phyloP scores from a whole-genome alignment of 2,888 invertebrate species.

The Drosophila austrosaltans region DNA sequence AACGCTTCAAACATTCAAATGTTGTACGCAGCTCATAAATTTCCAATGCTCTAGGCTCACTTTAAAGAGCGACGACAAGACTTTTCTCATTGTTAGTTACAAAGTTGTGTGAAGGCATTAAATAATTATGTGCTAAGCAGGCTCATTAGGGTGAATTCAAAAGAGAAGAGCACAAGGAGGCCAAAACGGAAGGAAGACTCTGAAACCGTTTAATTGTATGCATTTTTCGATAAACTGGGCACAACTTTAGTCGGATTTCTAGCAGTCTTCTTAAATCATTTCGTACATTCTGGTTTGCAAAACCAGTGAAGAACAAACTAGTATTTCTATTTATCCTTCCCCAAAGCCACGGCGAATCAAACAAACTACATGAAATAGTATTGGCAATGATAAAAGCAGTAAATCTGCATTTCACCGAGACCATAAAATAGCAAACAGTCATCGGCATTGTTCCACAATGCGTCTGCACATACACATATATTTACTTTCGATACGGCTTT shows the following conservation, averaged over 20 bases:
- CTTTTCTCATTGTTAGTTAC: conserved; percentile 21
- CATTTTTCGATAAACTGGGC: background rate
- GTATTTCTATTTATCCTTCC: background rate
- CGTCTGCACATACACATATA: background rate
- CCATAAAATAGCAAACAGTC: conserved; percentile 39
- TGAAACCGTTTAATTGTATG: background rate
- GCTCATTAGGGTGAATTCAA: conserved; percentile 48
- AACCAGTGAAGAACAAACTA: background rate
- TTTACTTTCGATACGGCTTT: background rate
- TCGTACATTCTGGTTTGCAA: too few relatives aligned
- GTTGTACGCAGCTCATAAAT: conserved; percentile 40
- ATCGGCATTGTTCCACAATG: conserved; percentile 16
- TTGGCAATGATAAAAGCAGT: conserved; percentile 14
- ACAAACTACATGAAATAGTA: background rate
- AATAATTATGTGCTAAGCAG: conserved; percentile 64
- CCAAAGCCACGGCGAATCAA: background rate
- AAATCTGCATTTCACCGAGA: conserved; percentile 39
- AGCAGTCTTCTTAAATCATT: background rate
- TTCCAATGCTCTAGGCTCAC: background rate
- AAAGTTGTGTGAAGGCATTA: conserved; percentile 43
- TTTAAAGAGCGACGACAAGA: conserved; percentile 10
- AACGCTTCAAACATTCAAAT: conserved; percentile 58
- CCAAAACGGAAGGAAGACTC: background rate
- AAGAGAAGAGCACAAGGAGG: background rate
- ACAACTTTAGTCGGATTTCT: background rate